phyloP scores from a whole-genome alignment of 2,888 invertebrate species.

The Ganaspis brasiliensis region DNA sequence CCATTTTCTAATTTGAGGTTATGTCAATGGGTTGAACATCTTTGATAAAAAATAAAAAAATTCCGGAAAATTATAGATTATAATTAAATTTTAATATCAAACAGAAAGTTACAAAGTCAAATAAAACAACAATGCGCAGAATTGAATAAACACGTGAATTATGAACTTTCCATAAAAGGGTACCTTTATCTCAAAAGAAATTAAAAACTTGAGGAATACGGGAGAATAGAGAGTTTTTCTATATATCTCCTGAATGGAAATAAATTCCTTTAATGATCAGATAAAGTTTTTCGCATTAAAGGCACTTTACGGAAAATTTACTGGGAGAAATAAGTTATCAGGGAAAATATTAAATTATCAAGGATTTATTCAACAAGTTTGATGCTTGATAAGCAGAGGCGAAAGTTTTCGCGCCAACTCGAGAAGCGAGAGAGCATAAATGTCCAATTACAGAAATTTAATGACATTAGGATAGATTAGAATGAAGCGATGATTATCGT shows the following conservation, averaged over 20 bases:
- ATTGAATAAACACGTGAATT: neutral
- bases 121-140: neutral
- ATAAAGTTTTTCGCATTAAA: slow-evolving; percentile 6
- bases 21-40: too few species aligned
- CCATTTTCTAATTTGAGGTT: too few species aligned
- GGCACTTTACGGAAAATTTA: neutral
- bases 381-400: neutral
- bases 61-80: too few species aligned
- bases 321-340: slow-evolving; percentile 9
- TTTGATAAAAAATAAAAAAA: too few species aligned
- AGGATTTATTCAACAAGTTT: slow-evolving; percentile 12
- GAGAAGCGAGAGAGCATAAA: slow-evolving; percentile 62
- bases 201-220: neutral
- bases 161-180: neutral
- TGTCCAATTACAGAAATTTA: slow-evolving; percentile 65
- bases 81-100: too few species aligned
- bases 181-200: neutral
- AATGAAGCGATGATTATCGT: slow-evolving; percentile 68
- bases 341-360: slow-evolving; percentile 24
- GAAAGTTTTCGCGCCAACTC: slow-evolving; percentile 52
- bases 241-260: neutral
- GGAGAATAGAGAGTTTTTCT: neutral
- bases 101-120: neutral
- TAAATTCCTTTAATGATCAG: slow-evolving; percentile 13
- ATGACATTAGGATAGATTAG: slow-evolving; percentile 64